Evolutionary conservation across 2,797 vertebrate species (phyloP).

Genomic region (Anguilla marmorata): DNA sequence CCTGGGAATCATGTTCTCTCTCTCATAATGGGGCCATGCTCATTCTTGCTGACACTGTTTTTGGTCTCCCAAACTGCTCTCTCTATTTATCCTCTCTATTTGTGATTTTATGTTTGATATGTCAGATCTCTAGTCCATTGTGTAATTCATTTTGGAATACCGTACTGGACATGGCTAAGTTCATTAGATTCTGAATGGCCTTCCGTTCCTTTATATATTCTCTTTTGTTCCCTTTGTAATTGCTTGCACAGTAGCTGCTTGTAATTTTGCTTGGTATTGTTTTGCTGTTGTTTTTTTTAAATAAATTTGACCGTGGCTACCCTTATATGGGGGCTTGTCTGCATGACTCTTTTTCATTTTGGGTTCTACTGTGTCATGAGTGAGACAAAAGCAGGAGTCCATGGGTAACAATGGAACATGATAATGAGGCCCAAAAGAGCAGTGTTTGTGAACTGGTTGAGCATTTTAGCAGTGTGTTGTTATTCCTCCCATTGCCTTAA

Average conservation of each 20-base stretch:
- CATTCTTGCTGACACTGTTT: background rate
- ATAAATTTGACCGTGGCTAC: background rate
- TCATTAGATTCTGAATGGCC: background rate
- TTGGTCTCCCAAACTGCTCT: background rate
- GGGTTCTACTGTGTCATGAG: background rate
- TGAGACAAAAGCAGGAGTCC: background rate
- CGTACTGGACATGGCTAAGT: background rate
- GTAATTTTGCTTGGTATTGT: background rate
- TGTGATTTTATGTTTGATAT: background rate
- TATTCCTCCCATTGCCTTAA: conserved; percentile 66
- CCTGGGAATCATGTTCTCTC: background rate
- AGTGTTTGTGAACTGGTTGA: conserved; percentile 2
- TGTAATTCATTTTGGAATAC: background rate
- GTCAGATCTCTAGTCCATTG: background rate
- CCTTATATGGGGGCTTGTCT: background rate
- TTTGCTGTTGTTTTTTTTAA: background rate
- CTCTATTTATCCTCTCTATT: background rate
- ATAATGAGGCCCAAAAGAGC: conserved; percentile 18
- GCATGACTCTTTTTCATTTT: background rate
- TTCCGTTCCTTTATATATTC: background rate
- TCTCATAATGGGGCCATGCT: background rate
- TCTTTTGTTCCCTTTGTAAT: background rate
- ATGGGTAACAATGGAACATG: conserved; percentile 15
- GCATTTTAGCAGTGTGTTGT: conserved; percentile 55
- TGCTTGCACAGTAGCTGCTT: background rate